Evolutionary conservation across 2,888 invertebrate species (phyloP).

Genomic region (Pristionchus japonicus): DNA sequence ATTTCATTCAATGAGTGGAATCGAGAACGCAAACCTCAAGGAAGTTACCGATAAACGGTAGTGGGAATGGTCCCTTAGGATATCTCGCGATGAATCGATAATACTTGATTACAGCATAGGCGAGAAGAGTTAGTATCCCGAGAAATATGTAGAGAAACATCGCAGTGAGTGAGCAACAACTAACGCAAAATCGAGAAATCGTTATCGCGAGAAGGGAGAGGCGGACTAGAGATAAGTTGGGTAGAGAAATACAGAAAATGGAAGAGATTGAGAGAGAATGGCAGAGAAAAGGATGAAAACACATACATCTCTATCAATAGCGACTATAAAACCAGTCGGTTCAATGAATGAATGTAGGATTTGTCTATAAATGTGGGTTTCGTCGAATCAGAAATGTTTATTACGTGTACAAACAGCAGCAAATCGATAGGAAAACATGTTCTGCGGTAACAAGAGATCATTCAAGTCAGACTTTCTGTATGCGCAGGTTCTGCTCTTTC

Average conservation of each 20-base stretch:
- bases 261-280: no score
- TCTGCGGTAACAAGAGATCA: not conserved
- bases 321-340: no score
- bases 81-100: not conserved
- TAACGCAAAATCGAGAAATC: no score
- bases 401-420: not conserved
- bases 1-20: not conserved
- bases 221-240: no score
- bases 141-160: constrained; percentile 3
- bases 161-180: not conserved
- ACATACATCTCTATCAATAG: no score
- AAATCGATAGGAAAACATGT: no score
- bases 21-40: not conserved
- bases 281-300: no score
- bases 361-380: no score
- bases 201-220: no score
- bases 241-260: no score
- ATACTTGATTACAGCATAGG: not conserved
- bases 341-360: no score
- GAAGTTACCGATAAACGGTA: not conserved
- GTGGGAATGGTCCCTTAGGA: not conserved
- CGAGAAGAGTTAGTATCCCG: not conserved
- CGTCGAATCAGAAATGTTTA: not conserved
- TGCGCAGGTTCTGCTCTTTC: not conserved
- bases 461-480: not conserved